Base-by-base conservation (phyloP, 2,888 invertebrate species). In the Andrena flavipes region DNA sequence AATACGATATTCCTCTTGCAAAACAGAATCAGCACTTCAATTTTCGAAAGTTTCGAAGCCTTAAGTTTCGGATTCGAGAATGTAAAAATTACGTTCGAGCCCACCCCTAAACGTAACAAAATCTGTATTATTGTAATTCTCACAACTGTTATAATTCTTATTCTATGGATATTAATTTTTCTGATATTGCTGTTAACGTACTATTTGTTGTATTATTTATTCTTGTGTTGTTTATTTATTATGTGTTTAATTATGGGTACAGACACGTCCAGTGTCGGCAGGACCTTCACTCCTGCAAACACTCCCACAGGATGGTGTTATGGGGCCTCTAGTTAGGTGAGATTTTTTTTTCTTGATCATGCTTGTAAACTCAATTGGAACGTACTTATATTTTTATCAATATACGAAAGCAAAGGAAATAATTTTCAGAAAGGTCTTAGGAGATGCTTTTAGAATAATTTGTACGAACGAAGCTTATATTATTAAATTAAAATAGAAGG, bases 251-350 rank as follows among this genome's bases (percentile, higher is more conserved):
- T 77, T 88, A 30, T 76, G 73, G 68, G 51, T 72, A 70, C 83
- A 96, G 96, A 94, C 95, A 91, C 95, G 96, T 90, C 95, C 95
- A 86, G 94, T 95, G 84, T 95, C 95, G 65, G 95, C 95, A 83
- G 95, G 95, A 87, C 95, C 95, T 70, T 95, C 95, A 78, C 92
- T 95, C 84, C 93, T 95, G 73, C 95, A 95, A 89, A 94, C 94
- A 89, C 94, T 95, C 84, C 94, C 95, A 71, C 93, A 94, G 87
- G 95, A 95, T 88, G 93, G 94, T 84, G 93, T 92, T 89, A 93
- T 94, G 92, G 95, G 95, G 89, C 95, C 95, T 89, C 94, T 95
- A 93, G 95, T 95, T 94, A 95, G 95, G 95, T 95, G 94, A 94
- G 92, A 84, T 81, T 77, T 69, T 71, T 71, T 68, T 85, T 68